Evolutionary conservation across 2,797 vertebrate species (phyloP).

Genomic region (Clarias laeviceps): DNA sequence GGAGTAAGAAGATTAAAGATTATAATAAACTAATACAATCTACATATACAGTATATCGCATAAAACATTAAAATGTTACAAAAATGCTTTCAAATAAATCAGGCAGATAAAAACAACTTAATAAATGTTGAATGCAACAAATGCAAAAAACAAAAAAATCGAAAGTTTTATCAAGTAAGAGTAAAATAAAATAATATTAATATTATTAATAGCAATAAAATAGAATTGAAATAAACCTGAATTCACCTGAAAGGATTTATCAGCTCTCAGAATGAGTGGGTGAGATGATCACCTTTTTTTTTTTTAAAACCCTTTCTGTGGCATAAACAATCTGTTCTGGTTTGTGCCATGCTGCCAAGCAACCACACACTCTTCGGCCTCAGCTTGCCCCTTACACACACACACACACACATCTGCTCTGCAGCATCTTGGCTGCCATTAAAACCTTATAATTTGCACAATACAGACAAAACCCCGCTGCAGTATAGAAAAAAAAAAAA

Average conservation of each 20-base stretch:
- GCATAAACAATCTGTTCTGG: constrained; percentile 37
- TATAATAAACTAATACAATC: neutral
- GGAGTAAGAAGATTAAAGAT: neutral
- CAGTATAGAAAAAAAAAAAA: neutral
- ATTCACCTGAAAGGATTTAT: neutral
- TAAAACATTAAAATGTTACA: neutral
- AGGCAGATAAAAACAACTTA: neutral
- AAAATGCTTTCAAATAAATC: neutral
- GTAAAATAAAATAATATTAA: neutral
- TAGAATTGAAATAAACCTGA: neutral
- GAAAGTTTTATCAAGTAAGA: neutral
- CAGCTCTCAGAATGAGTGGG: neutral
- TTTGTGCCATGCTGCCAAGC: constrained; percentile 49
- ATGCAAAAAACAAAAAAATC: neutral
- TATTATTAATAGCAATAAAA: neutral
- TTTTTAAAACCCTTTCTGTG: constrained; percentile 37
- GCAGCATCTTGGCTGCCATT: constrained; percentile 25
- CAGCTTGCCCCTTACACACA: neutral
- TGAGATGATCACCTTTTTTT: neutral
- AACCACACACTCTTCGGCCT: constrained; percentile 10
- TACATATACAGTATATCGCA: neutral
- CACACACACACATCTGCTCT: constrained; percentile 26
- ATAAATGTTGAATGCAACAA: neutral
- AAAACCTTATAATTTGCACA: constrained; percentile 41
- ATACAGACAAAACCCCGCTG: constrained; percentile 2